These are phyloP conservation scores for Lacanobia wlatinum DNA, from an alignment of 2,888 invertebrate species.

Conservation along the genomic window DNA sequence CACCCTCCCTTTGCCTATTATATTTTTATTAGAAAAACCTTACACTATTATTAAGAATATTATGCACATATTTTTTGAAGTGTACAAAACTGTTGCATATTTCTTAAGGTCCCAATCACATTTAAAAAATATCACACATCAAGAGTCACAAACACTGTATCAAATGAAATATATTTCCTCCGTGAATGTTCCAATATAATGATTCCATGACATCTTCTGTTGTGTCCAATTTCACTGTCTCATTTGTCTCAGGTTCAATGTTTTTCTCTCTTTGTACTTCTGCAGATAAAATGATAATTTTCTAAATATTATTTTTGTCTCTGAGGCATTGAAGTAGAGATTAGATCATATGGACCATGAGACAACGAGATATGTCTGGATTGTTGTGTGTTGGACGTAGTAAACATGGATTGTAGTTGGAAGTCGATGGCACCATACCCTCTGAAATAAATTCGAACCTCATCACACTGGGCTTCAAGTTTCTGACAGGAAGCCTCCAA, in stretches of 20 bases:
- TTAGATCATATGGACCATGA: constrained; percentile 92
- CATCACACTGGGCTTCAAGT: constrained; percentile 84
- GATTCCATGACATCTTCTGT: constrained; percentile 89
- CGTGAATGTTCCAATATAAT: constrained; percentile 92
- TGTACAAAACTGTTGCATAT: constrained; percentile 56
- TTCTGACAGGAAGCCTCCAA: constrained; percentile 81
- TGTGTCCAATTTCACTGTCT: constrained; percentile 86
- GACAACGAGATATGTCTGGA: constrained; percentile 92
- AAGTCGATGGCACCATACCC: constrained; percentile 87
- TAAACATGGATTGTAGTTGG: constrained; percentile 88
- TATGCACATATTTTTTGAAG: constrained; percentile 49
- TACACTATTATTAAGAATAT: constrained; percentile 69
- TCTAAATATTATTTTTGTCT: constrained; percentile 80
- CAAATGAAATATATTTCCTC: constrained; percentile 91
- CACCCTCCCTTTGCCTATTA: constrained; percentile 82
- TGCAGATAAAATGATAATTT: constrained; percentile 89
- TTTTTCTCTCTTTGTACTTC: constrained; percentile 88
- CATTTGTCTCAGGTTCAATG: constrained; percentile 88
- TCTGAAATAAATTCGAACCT: constrained; percentile 90
- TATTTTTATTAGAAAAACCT: constrained; percentile 78
- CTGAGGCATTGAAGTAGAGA: constrained; percentile 72
- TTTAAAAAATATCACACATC: constrained; percentile 73
- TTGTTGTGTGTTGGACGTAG: constrained; percentile 90
- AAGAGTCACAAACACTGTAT: constrained; percentile 80
- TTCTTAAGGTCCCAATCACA: constrained; percentile 76